These are phyloP conservation scores for Chaetodon trifascialis DNA, from an alignment of 2,113 vertebrate species.

Conservation along the genomic window DNA sequence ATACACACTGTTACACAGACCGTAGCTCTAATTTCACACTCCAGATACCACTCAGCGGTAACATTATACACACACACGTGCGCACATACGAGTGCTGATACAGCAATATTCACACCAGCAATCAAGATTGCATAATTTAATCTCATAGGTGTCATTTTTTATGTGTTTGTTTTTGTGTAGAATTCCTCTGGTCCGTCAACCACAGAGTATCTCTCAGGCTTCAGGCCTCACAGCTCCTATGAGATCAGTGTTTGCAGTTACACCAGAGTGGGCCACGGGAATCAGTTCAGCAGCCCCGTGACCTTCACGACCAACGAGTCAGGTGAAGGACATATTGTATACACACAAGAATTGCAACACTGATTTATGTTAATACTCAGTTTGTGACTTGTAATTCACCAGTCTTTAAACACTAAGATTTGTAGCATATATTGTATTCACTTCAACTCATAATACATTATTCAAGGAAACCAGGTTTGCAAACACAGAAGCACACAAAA, in stretches of 20 bases:
- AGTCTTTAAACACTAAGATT: not conserved
- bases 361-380: not conserved
- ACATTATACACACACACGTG: constrained; percentile 43
- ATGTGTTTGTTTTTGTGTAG: constrained; percentile 75
- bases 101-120: constrained; percentile 37
- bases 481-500: not conserved
- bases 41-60: constrained; percentile 48
- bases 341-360: not conserved
- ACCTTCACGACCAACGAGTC: constrained; percentile 93
- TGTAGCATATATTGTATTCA: not conserved
- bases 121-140: constrained; percentile 53
- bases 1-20: constrained; percentile 43
- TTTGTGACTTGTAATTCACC: not conserved
- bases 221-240: constrained; percentile 91
- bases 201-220: constrained; percentile 84
- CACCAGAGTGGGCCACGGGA: constrained; percentile 94
- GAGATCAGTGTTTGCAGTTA: constrained; percentile 91
- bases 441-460: not conserved
- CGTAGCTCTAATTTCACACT: constrained; percentile 72
- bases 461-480: not conserved
- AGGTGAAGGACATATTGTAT: constrained; percentile 81
- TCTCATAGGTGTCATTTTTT: constrained; percentile 23
- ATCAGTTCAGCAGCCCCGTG: constrained; percentile 91
- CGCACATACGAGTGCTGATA: constrained; percentile 43
- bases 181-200: constrained; percentile 90